Percentiles rank a stretch among this genome's conserved stretches.
phyloP scores from a whole-genome alignment of 1,140 invertebrate genomes.

The Hyles euphorbiae region DNA sequence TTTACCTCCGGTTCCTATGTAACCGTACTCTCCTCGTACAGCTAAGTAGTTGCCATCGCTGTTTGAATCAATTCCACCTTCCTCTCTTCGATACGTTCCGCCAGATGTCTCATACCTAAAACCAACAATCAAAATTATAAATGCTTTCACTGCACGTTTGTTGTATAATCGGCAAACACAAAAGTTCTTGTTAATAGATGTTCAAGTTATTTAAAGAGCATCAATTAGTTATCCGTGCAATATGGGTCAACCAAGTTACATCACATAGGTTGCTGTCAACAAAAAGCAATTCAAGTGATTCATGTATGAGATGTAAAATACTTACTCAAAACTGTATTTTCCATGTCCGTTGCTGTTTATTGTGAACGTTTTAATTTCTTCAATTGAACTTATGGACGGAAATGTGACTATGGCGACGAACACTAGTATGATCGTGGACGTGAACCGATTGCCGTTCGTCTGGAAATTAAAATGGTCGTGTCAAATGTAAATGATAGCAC shows the following conservation, averaged over 20 bases:
- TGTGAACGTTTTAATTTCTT: slow-evolving; percentile 41
- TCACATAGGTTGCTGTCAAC: neutral
- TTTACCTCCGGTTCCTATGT: slow-evolving; percentile 43
- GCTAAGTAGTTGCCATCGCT: slow-evolving; percentile 26
- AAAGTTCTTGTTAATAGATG: slow-evolving; percentile 3
- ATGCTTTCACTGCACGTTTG: neutral
- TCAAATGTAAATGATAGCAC: slow-evolving; percentile 33
- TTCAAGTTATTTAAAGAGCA: neutral
- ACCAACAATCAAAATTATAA: slow-evolving; percentile 4
- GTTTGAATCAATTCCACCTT: slow-evolving; percentile 41
- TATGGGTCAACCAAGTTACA: neutral
- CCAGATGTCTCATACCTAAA: slow-evolving; percentile 51
- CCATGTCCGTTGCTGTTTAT: slow-evolving; percentile 57
- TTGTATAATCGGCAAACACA: slow-evolving; percentile 1
- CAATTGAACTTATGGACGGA: slow-evolving; percentile 22
- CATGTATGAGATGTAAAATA: slow-evolving; percentile 15
- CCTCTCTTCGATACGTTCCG: slow-evolving; percentile 57
- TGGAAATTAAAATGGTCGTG: slow-evolving; percentile 43
- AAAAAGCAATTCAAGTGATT: neutral
- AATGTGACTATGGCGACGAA: slow-evolving; percentile 29
- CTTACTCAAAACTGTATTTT: slow-evolving; percentile 65
- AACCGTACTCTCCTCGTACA: slow-evolving; percentile 58
- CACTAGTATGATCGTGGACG: slow-evolving; percentile 23
- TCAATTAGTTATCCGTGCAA: neutral
- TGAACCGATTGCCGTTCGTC: slow-evolving; percentile 39